Evolutionary conservation across 2,797 vertebrate species (phyloP).

Genomic region (Microctenopoma lineatum): DNA sequence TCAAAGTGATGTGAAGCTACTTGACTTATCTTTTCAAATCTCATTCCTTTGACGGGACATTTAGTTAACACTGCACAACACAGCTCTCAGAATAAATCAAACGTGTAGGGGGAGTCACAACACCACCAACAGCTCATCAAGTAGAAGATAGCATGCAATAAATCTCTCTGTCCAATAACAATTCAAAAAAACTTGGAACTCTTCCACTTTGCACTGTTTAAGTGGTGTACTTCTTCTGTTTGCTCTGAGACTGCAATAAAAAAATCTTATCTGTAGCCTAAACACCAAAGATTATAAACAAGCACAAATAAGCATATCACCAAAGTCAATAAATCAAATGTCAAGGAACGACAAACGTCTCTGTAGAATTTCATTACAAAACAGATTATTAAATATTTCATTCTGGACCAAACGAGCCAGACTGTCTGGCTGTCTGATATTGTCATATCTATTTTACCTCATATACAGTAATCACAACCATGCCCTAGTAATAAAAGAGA

Average conservation of each 20-base stretch:
- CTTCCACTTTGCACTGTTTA: conserved; percentile 45
- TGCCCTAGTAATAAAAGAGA: not conserved
- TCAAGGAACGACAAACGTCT: not conserved
- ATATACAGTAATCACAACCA: too few relatives aligned
- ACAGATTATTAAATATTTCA: not conserved
- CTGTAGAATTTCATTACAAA: not conserved
- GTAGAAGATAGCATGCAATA: conserved; percentile 23
- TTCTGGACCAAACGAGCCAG: not conserved
- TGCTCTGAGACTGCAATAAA: conserved; percentile 16
- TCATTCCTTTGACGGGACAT: conserved; percentile 21
- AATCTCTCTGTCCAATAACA: conserved; percentile 49
- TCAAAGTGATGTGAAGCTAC: conserved; percentile 6
- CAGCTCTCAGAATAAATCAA: conserved; percentile 28
- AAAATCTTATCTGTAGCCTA: conserved; percentile 12
- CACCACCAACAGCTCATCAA: conserved; percentile 32
- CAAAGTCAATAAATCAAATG: not conserved
- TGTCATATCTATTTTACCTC: too few relatives aligned
- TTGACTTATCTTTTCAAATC: conserved; percentile 33
- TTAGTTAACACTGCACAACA: conserved; percentile 12
- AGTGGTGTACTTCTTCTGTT: conserved; percentile 10
- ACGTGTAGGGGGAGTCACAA: conserved; percentile 18
- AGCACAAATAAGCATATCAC: not conserved
- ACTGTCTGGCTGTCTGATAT: too few relatives aligned
- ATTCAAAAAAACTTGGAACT: conserved; percentile 30
- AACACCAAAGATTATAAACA: too few relatives aligned